These are phyloP conservation scores for Sebastes alutus DNA, from an alignment of 2,797 vertebrate genomes.

Conservation along the genomic window DNA sequence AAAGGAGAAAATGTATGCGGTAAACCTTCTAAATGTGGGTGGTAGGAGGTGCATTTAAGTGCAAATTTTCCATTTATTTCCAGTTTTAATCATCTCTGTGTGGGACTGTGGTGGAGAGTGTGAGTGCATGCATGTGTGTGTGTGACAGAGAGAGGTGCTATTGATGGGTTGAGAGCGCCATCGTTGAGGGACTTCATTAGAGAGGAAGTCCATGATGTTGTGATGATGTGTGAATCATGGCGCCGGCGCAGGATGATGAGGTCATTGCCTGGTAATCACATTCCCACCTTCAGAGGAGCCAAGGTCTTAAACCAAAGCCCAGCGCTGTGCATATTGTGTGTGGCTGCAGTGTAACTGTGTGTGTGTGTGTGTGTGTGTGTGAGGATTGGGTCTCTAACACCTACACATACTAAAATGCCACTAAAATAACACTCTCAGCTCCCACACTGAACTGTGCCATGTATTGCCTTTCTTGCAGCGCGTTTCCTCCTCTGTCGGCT, in stretches of 20 bases:
- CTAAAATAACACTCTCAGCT: conserved; percentile 51
- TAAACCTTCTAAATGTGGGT: conserved; percentile 73
- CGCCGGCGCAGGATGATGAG: conserved; percentile 79
- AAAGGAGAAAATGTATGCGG: conserved; percentile 67
- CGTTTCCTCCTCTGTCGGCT: conserved; percentile 36
- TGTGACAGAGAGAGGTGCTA: conserved; percentile 52
- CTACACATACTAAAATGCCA: conserved; percentile 59
- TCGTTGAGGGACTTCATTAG: conserved; percentile 85
- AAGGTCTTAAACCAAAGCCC: conserved; percentile 65
- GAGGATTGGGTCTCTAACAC: conserved; percentile 51
- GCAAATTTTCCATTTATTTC: conserved; percentile 75
- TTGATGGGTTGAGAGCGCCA: conserved; percentile 52
- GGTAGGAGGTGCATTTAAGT: conserved; percentile 69
- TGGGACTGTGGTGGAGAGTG: conserved; percentile 40
- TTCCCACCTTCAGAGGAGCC: conserved; percentile 79
- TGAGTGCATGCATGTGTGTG: conserved; percentile 2
- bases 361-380: conserved; percentile 10
- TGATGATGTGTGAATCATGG: conserved; percentile 87
- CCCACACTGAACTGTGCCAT: conserved; percentile 22
- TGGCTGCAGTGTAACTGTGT: conserved; percentile 6
- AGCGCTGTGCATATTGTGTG: conserved; percentile 28
- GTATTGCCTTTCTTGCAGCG: not conserved
- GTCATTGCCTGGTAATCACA: conserved; percentile 84
- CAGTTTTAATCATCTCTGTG: conserved; percentile 67
- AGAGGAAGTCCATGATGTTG: conserved; percentile 83